These are phyloP conservation scores for Fissipunctia ypsillon DNA, from an alignment of 2,888 invertebrate species.

Conservation along the genomic window DNA sequence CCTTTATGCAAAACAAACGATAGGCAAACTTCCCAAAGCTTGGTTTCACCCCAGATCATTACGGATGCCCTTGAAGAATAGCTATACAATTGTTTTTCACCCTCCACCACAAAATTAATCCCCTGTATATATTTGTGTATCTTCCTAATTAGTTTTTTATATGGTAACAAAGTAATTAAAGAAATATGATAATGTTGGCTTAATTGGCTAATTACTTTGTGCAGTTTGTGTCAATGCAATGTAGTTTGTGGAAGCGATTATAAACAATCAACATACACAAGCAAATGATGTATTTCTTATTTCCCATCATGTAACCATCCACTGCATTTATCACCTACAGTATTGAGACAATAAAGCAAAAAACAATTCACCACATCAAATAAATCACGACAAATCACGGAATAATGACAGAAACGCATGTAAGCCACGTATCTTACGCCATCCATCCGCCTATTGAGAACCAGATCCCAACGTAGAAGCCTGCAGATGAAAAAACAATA, in stretches of 20 bases:
- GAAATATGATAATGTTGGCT: background rate
- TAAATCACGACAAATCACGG: constrained; percentile 34
- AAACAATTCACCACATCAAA: constrained; percentile 14
- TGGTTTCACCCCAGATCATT: background rate
- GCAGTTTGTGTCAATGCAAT: too few species aligned
- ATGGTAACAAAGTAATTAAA: constrained; percentile 5
- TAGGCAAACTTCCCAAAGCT: background rate
- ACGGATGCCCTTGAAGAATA: background rate
- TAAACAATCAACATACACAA: background rate
- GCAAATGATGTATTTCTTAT: background rate
- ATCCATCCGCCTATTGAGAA: constrained; percentile 55
- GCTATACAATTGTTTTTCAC: background rate
- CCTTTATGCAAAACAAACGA: background rate
- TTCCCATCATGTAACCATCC: constrained; percentile 3
- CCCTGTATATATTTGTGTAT: background rate
- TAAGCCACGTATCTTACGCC: constrained; percentile 39
- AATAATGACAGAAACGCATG: constrained; percentile 27
- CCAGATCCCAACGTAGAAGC: constrained; percentile 44
- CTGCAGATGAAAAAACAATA: constrained; percentile 62
- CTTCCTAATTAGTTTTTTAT: background rate
- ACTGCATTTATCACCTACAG: background rate
- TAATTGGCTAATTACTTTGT: background rate
- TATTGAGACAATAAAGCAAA: constrained; percentile 7
- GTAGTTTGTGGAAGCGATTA: background rate
- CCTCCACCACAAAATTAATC: background rate